Evolutionary conservation across 2,113 vertebrate genomes (phyloP).

Genomic region (Ardeotis arabs): DNA sequence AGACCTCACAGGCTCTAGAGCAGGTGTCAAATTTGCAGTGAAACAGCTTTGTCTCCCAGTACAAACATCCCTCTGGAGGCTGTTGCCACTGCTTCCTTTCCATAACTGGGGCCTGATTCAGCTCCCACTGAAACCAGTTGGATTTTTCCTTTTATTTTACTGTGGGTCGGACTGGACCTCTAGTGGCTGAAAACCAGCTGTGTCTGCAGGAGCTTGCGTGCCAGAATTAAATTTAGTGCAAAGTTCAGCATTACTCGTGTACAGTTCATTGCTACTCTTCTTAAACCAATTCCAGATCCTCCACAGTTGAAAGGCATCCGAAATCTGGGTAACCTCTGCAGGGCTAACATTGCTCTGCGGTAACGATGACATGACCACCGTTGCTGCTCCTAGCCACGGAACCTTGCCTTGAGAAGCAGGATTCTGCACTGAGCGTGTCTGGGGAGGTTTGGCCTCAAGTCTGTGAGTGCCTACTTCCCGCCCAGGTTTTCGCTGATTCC

Average conservation of each 20-base stretch:
- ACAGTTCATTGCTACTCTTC: not conserved
- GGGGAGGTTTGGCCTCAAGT: not conserved
- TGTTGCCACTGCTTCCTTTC: not conserved
- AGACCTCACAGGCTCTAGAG: not conserved
- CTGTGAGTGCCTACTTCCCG: not conserved
- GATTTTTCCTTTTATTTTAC: not conserved
- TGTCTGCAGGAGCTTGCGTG: not conserved
- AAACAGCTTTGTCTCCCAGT: not conserved
- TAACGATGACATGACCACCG: not conserved
- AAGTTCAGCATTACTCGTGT: not conserved
- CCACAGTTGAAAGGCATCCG: not conserved
- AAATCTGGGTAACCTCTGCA: not conserved
- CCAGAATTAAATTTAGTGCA: not conserved
- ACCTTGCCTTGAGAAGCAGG: not conserved
- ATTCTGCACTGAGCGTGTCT: not conserved
- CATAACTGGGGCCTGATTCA: not conserved
- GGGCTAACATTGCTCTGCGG: not conserved
- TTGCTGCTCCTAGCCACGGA: not conserved
- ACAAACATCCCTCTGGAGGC: not conserved
- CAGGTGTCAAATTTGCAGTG: not conserved
- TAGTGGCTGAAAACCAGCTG: not conserved
- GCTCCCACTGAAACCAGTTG: not conserved
- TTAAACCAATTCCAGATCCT: not conserved
- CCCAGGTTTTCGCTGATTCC: not conserved
- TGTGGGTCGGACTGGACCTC: not conserved